A percentile compares a stretch with the other conserved stretches of the same genome.
Evolutionary conservation across 2,888 invertebrate genomes (phyloP).

Genomic region (Glaucopsyche alexis): DNA sequence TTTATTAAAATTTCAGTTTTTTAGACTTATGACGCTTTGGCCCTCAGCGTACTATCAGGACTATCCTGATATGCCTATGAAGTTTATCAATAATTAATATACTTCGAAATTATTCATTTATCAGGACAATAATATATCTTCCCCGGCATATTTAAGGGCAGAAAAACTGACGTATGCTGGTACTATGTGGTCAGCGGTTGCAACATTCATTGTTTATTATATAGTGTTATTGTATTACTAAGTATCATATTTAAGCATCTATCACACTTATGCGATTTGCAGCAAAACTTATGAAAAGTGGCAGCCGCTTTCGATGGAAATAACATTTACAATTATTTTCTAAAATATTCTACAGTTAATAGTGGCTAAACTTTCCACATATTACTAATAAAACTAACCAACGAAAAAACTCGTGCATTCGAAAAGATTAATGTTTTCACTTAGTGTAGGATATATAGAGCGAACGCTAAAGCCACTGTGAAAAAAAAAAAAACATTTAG

Average conservation of each 20-base stretch:
- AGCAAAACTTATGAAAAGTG: background rate
- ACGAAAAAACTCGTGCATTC: background rate
- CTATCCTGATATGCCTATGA: background rate
- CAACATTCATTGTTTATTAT: slow-evolving; percentile 2
- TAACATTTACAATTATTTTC: too few relatives aligned
- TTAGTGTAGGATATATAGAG: background rate
- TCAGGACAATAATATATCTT: background rate
- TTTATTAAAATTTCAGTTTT: too few relatives aligned
- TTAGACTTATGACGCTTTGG: too few relatives aligned
- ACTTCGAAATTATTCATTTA: background rate
- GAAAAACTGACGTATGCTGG: slow-evolving; percentile 16
- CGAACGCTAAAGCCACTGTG: background rate
- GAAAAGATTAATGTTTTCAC: slow-evolving; percentile 18
- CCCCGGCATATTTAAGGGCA: background rate
- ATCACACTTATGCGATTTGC: background rate
- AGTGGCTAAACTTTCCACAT: too few relatives aligned
- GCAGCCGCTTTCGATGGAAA: background rate
- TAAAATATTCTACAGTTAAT: too few relatives aligned
- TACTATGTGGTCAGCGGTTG: slow-evolving; percentile 5
- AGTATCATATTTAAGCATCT: background rate
- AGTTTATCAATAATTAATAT: background rate
- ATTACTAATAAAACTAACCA: background rate
- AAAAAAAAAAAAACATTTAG: slow-evolving; percentile 29
- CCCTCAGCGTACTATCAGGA: too few relatives aligned
- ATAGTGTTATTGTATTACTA: slow-evolving; percentile 9